Conservation (phyloP, 2,113 vertebrate genomes). For the Thalassarche chlororhynchos region DNA sequence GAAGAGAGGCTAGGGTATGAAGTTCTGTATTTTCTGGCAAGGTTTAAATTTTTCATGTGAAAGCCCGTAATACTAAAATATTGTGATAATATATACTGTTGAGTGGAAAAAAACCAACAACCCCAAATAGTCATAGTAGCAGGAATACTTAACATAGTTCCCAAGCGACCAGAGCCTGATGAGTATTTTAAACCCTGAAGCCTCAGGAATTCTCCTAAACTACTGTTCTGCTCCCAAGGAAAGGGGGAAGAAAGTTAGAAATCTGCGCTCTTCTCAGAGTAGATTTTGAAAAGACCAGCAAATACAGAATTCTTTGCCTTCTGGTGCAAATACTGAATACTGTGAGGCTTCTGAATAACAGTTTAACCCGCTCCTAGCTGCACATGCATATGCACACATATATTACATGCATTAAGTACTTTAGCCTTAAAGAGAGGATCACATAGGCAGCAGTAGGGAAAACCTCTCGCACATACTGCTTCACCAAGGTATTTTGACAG, state of each 20-base stretch:
- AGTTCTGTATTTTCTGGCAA: neutral
- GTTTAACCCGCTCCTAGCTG: neutral
- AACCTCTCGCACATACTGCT: neutral
- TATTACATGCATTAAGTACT: neutral
- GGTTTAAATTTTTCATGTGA: neutral
- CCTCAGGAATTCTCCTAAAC: conserved; percentile 26
- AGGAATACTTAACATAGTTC: conserved; percentile 66
- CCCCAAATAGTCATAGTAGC: conserved; percentile 24
- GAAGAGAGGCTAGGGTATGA: neutral
- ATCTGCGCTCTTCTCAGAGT: neutral
- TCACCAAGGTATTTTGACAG: neutral
- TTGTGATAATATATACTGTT: neutral
- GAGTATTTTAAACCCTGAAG: conserved; percentile 53
- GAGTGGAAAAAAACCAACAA: neutral
- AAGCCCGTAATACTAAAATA: neutral
- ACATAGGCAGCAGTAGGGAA: neutral
- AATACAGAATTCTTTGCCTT: neutral
- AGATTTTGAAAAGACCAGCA: neutral
- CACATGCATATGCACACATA: neutral
- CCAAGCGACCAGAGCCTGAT: neutral
- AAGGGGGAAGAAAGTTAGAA: neutral
- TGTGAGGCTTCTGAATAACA: neutral
- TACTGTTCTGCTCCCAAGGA: neutral
- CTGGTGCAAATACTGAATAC: neutral
- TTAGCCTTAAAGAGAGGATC: neutral